Conservation (phyloP, 2,888 invertebrate species). For the Hyposoter dolosus region DNA sequence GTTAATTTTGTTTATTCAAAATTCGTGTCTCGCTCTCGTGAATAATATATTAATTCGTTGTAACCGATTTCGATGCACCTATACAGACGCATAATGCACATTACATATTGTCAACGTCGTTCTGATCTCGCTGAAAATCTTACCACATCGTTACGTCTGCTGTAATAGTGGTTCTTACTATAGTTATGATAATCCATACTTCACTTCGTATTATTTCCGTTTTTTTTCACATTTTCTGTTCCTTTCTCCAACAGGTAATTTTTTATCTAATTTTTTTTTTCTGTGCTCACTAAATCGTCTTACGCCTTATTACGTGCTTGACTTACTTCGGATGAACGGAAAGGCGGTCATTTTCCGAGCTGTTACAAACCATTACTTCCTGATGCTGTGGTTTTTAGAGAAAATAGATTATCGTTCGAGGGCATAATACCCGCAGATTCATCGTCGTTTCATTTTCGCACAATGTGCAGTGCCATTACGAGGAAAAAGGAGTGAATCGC, state of each 20-base stretch:
- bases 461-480: not conserved
- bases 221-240: not conserved
- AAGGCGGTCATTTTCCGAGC: not conserved
- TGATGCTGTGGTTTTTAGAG: not conserved
- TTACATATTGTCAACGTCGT: constrained; percentile 8
- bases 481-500: not conserved
- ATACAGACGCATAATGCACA: constrained; percentile 55
- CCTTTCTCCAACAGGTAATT: not conserved
- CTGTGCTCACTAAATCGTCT: not conserved
- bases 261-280: not conserved
- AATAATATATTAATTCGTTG: constrained; percentile 35
- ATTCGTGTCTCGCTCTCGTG: constrained; percentile 37
- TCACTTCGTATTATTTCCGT: constrained; percentile 1
- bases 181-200: not conserved
- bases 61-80: constrained; percentile 51
- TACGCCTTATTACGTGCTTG: not conserved
- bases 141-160: not conserved
- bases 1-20: constrained; percentile 19
- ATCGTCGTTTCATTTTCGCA: not conserved
- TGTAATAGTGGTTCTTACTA: not conserved
- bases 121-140: constrained; percentile 7
- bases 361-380: not conserved
- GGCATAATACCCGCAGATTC: not conserved
- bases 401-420: not conserved
- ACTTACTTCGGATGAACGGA: not conserved